phyloP scores from a whole-genome alignment of 1,140 invertebrate genomes.

The Drosophila parabipectinata region DNA sequence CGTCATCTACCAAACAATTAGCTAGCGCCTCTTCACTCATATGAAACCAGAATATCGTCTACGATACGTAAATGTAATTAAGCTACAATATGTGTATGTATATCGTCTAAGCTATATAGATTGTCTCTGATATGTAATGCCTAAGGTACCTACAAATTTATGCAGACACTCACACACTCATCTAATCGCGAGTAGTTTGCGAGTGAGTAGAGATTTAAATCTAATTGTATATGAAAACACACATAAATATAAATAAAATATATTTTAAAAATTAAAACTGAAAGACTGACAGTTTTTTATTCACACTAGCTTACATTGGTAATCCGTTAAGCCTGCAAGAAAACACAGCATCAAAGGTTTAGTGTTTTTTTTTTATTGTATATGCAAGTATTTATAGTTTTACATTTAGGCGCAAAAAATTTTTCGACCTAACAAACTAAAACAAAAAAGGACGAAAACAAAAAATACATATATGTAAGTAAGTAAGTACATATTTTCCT shows the following conservation, averaged over 20 bases:
- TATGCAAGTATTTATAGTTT: conserved; percentile 48
- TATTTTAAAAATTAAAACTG: conserved; percentile 71
- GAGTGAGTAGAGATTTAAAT: conserved; percentile 45
- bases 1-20: conserved; percentile 34
- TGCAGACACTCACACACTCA: conserved; percentile 63
- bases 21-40: conserved; percentile 29
- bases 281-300: not conserved
- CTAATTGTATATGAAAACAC: conserved; percentile 65
- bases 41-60: conserved; percentile 48
- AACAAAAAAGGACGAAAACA: conserved; percentile 29
- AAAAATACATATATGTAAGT: conserved; percentile 13
- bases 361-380: conserved; percentile 34
- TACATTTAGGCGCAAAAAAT: conserved; percentile 31
- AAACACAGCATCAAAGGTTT: not conserved
- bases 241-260: conserved; percentile 71
- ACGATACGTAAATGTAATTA: conserved; percentile 69
- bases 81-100: conserved; percentile 49
- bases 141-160: conserved; percentile 81
- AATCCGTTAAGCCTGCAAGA: not conserved
- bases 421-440: conserved; percentile 34
- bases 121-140: conserved; percentile 75
- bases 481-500: conserved; percentile 47
- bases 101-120: conserved; percentile 48
- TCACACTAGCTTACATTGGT: not conserved
- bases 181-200: conserved; percentile 50